These are phyloP conservation scores for Penelope pileata DNA, from an alignment of 2,113 vertebrate species.

Conservation along the genomic window DNA sequence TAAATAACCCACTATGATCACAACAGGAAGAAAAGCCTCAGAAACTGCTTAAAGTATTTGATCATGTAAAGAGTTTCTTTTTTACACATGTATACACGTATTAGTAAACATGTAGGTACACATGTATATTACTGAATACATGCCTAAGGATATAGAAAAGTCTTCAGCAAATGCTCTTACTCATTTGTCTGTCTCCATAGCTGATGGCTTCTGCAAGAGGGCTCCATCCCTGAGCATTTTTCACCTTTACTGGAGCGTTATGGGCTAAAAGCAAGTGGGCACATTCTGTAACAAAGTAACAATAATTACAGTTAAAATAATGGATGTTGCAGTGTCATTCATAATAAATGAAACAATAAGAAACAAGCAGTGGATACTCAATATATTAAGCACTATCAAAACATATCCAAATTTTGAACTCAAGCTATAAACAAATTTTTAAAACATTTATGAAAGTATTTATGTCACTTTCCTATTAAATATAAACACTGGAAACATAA, in stretches of 20 bases:
- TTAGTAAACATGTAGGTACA: background rate
- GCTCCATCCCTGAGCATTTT: constrained; percentile 99
- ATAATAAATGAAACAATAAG: background rate
- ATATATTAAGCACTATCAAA: background rate
- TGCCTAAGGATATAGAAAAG: background rate
- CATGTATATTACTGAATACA: rapidly evolving
- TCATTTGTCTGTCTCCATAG: constrained; percentile 99
- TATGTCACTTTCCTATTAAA: background rate
- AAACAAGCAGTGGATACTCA: background rate
- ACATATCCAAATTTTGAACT: background rate
- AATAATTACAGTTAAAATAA: background rate
- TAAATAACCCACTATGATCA: background rate
- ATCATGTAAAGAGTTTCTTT: background rate
- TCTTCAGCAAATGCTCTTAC: constrained; percentile 77
- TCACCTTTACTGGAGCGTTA: constrained; percentile 99
- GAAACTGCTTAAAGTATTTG: background rate
- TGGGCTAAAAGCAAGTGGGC: constrained; percentile 98
- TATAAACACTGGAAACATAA: background rate
- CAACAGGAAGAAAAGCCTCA: background rate
- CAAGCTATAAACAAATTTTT: background rate
- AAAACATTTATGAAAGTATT: background rate
- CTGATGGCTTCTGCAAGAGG: constrained; percentile 99
- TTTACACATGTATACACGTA: rapidly evolving
- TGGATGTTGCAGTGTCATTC: background rate
- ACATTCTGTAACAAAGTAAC: constrained; percentile 85